Evolutionary conservation across 2,797 vertebrate genomes (phyloP).

Genomic region (Eospalax fontanierii): DNA sequence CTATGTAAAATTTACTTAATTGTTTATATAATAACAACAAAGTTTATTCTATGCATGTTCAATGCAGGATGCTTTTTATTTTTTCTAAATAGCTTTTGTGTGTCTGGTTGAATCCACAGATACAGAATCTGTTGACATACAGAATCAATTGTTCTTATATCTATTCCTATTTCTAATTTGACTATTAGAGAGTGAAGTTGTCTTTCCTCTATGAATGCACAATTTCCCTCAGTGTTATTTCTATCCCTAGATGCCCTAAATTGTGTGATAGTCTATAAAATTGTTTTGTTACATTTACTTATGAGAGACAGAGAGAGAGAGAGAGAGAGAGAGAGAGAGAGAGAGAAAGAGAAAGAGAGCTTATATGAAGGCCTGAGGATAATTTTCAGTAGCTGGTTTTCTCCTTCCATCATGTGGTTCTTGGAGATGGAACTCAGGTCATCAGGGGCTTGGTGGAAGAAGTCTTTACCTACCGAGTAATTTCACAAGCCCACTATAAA

Average conservation of each 20-base stretch:
- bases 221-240: conserved; percentile 16
- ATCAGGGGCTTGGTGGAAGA: too few species aligned
- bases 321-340: too few species aligned
- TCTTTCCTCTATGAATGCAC: not conserved
- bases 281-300: conserved; percentile 20
- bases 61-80: not conserved
- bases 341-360: too few species aligned
- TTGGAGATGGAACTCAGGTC: too few species aligned
- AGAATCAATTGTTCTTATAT: not conserved
- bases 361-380: too few species aligned
- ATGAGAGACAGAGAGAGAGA: not conserved
- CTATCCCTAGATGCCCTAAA: not conserved
- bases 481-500: too few species aligned
- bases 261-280: not conserved
- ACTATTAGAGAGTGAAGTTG: conserved; percentile 17
- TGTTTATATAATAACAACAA: not conserved
- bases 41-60: not conserved
- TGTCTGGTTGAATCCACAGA: not conserved
- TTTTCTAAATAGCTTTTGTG: not conserved
- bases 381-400: too few species aligned
- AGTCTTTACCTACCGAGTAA: too few species aligned
- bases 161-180: not conserved
- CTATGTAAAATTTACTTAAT: not conserved
- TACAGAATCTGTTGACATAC: not conserved
- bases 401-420: too few species aligned